Percentiles rank a stretch among this genome's conserved stretches.
These are phyloP conservation scores for Stenurella melanura DNA, from an alignment of 2,888 invertebrate genomes.

Conservation along the genomic window DNA sequence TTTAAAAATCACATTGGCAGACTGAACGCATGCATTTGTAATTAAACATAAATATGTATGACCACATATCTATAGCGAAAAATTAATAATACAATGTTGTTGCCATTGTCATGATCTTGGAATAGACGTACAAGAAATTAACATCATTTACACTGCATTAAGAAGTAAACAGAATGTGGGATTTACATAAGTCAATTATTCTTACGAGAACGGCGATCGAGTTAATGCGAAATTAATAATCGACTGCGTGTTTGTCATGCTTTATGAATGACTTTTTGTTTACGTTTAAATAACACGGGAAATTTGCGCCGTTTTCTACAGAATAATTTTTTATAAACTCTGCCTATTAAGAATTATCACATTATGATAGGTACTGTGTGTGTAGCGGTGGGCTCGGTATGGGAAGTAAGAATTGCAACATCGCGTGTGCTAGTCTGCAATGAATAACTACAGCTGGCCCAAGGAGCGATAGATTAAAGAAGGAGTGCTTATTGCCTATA, in stretches of 20 bases:
- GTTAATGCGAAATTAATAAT: constrained; percentile 3
- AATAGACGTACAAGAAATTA: constrained; percentile 6
- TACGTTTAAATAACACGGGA: constrained; percentile 20
- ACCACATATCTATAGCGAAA: neutral
- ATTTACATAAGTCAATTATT: constrained; percentile 17
- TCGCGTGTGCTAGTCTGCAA: no score
- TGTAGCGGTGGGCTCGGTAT: no score
- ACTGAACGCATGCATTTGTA: neutral
- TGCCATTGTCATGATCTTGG: constrained; percentile 8
- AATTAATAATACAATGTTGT: neutral
- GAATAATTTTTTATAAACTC: neutral
- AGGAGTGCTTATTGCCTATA: no score
- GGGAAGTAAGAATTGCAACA: no score
- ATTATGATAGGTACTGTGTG: no score
- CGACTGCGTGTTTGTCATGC: neutral
- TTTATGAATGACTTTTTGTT: constrained; percentile 2
- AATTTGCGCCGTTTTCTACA: constrained; percentile 5
- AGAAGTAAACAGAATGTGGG: neutral
- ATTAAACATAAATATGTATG: constrained; percentile 1
- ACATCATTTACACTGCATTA: constrained; percentile 1
- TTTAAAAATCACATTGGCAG: neutral
- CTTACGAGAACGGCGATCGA: neutral
- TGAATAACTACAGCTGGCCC: no score
- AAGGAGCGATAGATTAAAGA: no score
- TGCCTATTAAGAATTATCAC: no score